Evolutionary conservation across 1,140 invertebrate genomes (phyloP).

Genomic region (Oryzaephilus surinamensis): DNA sequence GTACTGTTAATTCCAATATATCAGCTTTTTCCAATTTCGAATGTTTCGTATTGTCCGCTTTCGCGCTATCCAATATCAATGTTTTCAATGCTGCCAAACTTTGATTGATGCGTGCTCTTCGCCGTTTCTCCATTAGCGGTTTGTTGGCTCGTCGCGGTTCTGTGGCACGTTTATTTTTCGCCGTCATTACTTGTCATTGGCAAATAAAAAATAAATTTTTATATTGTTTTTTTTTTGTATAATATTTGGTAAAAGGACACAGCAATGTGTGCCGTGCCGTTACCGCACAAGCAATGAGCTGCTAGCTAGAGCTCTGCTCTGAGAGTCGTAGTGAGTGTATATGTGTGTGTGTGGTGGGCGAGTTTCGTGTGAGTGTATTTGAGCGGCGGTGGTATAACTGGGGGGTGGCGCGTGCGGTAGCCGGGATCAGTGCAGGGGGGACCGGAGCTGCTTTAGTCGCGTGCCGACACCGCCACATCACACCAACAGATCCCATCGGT

Average conservation of each 20-base stretch:
- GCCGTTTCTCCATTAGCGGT: constrained; percentile 84
- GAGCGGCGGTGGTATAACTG: constrained; percentile 14
- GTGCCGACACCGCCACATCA: constrained; percentile 37
- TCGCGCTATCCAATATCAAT: constrained; percentile 57
- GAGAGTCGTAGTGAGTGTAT: not conserved
- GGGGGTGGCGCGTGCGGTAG: constrained; percentile 18
- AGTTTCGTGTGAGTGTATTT: constrained; percentile 15
- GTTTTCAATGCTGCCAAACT: constrained; percentile 76
- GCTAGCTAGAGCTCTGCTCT: not conserved
- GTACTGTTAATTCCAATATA: constrained; percentile 83
- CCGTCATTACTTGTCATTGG: constrained; percentile 26
- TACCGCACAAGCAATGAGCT: constrained; percentile 7
- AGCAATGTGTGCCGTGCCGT: constrained; percentile 1
- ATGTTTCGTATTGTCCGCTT: constrained; percentile 62
- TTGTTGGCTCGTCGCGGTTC: constrained; percentile 59
- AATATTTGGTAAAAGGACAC: not conserved
- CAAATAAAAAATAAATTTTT: not conserved
- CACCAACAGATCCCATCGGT: constrained; percentile 23
- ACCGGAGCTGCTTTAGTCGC: constrained; percentile 32
- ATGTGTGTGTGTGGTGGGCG: constrained; percentile 13
- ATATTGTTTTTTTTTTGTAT: not conserved
- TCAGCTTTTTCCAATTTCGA: constrained; percentile 86
- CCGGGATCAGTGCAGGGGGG: constrained; percentile 14
- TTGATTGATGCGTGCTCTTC: constrained; percentile 80
- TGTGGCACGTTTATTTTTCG: constrained; percentile 29